Conservation (phyloP, 92 coral and sea anemone genomes). For the Epizoanthus ramosus region DNA sequence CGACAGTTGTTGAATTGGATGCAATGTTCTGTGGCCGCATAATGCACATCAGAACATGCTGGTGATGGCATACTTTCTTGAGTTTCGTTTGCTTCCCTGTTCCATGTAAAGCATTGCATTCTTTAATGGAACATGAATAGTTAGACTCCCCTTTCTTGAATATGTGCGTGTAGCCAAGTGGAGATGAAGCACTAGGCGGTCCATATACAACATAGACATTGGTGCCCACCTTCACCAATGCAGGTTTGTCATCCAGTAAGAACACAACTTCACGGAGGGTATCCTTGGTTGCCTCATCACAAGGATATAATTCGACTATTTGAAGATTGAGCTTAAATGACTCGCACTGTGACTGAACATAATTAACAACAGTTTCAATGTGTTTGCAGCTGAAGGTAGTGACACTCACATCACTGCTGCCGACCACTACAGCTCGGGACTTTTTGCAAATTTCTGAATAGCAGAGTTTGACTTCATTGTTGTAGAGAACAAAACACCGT, state of each 20-base stretch:
- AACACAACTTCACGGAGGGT: neutral
- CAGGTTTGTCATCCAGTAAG: neutral
- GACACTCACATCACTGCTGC: neutral
- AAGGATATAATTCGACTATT: slow-evolving; percentile 37
- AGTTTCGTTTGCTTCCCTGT: slow-evolving; percentile 45
- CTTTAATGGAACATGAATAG: slow-evolving; percentile 35
- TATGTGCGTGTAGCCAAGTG: slow-evolving; percentile 46
- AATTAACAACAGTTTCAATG: neutral
- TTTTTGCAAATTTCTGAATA: slow-evolving; percentile 41
- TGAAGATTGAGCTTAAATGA: neutral
- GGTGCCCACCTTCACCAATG: slow-evolving; percentile 36
- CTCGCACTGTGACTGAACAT: neutral
- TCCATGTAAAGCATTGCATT: slow-evolving; percentile 42
- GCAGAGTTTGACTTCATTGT: slow-evolving; percentile 34
- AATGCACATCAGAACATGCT: slow-evolving; percentile 40
- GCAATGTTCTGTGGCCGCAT: slow-evolving; percentile 1
- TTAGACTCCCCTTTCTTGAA: neutral
- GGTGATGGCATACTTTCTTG: slow-evolving; percentile 35
- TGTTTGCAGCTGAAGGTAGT: slow-evolving; percentile 29
- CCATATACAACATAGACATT: slow-evolving; percentile 48
- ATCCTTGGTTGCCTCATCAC: slow-evolving; percentile 34
- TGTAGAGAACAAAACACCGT: slow-evolving; percentile 24
- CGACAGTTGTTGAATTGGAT: neutral
- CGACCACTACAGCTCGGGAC: slow-evolving; percentile 1
- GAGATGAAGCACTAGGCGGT: slow-evolving; percentile 44